phyloP scores from a whole-genome alignment of 2,797 vertebrate genomes.

The Oreortyx pictus region DNA sequence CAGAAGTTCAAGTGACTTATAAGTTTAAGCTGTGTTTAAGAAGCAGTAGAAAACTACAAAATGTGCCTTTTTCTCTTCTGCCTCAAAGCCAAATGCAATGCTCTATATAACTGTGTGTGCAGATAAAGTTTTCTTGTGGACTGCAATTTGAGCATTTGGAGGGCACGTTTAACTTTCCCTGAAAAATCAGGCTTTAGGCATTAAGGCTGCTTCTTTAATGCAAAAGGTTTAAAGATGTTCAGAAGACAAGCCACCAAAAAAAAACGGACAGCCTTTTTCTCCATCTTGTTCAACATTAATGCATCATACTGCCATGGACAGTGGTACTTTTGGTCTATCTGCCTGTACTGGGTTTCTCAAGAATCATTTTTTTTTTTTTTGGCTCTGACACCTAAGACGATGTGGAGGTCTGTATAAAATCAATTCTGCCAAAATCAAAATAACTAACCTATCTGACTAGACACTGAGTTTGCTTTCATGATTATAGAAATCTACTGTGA shows the following conservation, averaged over 20 bases:
- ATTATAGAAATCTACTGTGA: not conserved
- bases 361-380: not conserved
- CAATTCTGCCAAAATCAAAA: slow-evolving; percentile 25
- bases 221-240: not conserved
- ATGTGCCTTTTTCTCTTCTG: not conserved
- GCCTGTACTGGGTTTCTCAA: not conserved
- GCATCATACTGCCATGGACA: not conserved
- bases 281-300: not conserved
- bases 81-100: not conserved
- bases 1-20: not conserved
- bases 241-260: not conserved
- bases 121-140: not conserved
- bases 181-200: not conserved
- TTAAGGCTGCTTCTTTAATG: not conserved
- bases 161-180: not conserved
- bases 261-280: not conserved
- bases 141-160: not conserved
- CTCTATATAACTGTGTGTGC: not conserved
- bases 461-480: not conserved
- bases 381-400: not conserved
- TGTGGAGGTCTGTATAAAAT: not conserved
- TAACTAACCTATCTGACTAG: not conserved
- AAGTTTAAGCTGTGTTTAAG: not conserved
- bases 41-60: not conserved
- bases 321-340: not conserved